Evolutionary conservation across 2,797 vertebrate genomes (phyloP).

Genomic region (Tangara arthus): DNA sequence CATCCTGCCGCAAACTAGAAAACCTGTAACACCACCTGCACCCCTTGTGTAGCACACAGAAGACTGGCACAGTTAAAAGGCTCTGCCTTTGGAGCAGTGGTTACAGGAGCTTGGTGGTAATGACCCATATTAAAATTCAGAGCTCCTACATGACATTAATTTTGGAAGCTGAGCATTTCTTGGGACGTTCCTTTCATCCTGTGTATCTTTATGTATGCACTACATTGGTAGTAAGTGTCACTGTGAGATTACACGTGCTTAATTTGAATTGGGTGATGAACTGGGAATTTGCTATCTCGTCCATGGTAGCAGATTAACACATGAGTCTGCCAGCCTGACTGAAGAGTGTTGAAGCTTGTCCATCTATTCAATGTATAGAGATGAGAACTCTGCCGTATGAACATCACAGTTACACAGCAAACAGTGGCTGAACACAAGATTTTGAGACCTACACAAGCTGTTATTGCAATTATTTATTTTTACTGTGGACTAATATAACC

Average conservation of each 20-base stretch:
- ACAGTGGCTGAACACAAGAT: background rate
- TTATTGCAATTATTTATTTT: background rate
- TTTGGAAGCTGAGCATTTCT: conserved; percentile 8
- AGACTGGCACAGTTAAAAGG: background rate
- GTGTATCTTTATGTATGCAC: background rate
- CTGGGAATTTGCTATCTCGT: conserved; percentile 14
- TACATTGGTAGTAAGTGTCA: background rate
- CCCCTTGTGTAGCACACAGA: background rate
- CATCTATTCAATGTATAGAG: background rate
- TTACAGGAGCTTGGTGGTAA: background rate
- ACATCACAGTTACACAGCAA: background rate
- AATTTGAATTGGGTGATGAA: background rate
- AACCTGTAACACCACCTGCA: conserved; percentile 9
- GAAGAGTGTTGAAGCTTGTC: conserved; percentile 26
- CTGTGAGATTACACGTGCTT: background rate
- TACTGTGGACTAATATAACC: background rate
- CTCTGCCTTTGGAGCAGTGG: background rate
- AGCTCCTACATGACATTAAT: background rate
- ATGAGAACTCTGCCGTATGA: background rate
- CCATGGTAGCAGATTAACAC: conserved; percentile 20
- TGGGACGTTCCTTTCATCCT: background rate
- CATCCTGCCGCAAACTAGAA: conserved; percentile 61
- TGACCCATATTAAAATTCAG: background rate
- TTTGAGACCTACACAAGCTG: background rate
- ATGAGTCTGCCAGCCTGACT: background rate